These are phyloP conservation scores for Cichlasoma orientale DNA, from an alignment of 2,797 vertebrate species.

Conservation along the genomic window DNA sequence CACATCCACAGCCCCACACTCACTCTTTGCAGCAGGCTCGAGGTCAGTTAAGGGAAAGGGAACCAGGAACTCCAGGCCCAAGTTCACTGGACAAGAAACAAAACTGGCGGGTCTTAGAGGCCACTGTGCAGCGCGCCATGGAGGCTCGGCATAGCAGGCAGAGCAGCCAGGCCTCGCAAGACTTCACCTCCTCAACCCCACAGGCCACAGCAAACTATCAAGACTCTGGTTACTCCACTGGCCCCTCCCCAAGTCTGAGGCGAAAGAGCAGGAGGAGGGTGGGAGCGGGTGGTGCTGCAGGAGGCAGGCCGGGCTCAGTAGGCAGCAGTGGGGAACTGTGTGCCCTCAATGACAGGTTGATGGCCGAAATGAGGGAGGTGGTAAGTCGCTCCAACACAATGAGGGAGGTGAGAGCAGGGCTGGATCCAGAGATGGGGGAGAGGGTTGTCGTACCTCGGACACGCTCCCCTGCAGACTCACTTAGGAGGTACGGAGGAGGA, in stretches of 20 bases:
- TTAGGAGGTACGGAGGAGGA: constrained; percentile 77
- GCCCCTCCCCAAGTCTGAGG: constrained; percentile 89
- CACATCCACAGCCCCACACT: constrained; percentile 49
- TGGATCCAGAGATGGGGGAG: constrained; percentile 81
- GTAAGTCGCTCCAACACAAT: constrained; percentile 88
- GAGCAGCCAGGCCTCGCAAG: constrained; percentile 86
- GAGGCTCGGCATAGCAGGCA: constrained; percentile 88
- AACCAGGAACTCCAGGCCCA: constrained; percentile 66
- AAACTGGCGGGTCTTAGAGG: constrained; percentile 87
- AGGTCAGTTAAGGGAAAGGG: constrained; percentile 67
- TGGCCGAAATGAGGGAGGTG: constrained; percentile 91
- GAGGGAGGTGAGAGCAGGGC: constrained; percentile 81
- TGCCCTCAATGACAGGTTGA: constrained; percentile 88
- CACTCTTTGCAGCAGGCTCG: constrained; percentile 65
- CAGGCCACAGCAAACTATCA: constrained; percentile 84
- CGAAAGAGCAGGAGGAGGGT: constrained; percentile 87
- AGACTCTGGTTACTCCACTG: constrained; percentile 92
- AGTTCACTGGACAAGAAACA: constrained; percentile 86
- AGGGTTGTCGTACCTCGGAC: constrained; percentile 68
- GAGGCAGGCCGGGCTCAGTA: constrained; percentile 86
- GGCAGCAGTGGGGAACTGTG: constrained; percentile 89
- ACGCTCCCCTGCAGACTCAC: constrained; percentile 83
- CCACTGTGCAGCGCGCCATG: constrained; percentile 86
- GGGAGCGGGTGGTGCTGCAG: constrained; percentile 59
- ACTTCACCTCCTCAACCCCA: constrained; percentile 81